These are phyloP conservation scores for Nyctibius bracteatus DNA, from an alignment of 2,113 vertebrate species.

Conservation along the genomic window DNA sequence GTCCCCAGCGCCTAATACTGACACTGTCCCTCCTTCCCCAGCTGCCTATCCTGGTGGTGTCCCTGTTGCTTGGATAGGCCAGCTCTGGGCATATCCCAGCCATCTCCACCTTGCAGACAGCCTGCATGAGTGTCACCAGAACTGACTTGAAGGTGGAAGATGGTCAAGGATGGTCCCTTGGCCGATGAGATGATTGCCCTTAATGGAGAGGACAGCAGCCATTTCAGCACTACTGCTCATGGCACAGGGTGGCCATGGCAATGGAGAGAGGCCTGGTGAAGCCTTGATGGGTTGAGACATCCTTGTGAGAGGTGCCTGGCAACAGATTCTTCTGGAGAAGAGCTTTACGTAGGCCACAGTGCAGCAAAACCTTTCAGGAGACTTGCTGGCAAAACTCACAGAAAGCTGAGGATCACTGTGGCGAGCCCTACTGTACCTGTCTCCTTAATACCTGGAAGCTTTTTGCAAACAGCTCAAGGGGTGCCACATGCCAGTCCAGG, in stretches of 20 bases:
- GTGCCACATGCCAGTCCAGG: accelerated
- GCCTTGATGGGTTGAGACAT: not conserved
- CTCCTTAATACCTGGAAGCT: not conserved
- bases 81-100: not conserved
- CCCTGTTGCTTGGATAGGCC: accelerated
- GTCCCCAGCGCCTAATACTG: not conserved
- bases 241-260: not conserved
- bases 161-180: not conserved
- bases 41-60: not conserved
- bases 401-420: accelerated
- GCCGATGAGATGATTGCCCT: not conserved
- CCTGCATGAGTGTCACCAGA: not conserved
- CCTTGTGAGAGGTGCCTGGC: not conserved
- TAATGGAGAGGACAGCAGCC: not conserved
- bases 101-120: not conserved
- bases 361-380: not conserved
- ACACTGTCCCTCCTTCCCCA: not conserved
- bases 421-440: not conserved
- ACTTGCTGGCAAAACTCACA: not conserved
- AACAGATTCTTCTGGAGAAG: not conserved
- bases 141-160: not conserved
- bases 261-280: not conserved
- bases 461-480: not conserved
- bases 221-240: not conserved
- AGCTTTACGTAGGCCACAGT: not conserved